A percentile compares a stretch with the other conserved stretches of the same genome.
phyloP scores from a whole-genome alignment of 2,113 vertebrate genomes.

The Hemichromis elongatus region DNA sequence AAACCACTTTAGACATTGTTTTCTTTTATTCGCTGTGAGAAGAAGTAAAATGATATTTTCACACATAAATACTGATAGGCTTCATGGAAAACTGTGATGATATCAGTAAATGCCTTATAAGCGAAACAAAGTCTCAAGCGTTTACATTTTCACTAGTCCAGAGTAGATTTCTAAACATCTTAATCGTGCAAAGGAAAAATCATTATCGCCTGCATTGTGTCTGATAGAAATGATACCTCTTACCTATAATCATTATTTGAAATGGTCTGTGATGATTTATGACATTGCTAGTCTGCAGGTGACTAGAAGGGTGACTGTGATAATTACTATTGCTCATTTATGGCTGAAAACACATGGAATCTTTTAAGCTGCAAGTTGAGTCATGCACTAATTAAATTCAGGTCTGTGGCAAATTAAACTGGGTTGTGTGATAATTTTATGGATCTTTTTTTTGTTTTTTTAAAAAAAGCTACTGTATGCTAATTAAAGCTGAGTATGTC shows the following conservation, averaged over 20 bases:
- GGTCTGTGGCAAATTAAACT: constrained; percentile 21
- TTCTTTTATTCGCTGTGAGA: neutral
- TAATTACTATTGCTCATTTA: constrained; percentile 6
- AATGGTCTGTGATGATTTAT: neutral
- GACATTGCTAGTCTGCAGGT: neutral
- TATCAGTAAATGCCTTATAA: neutral
- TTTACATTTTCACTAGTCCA: neutral
- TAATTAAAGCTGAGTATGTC: neutral
- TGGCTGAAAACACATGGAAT: constrained; percentile 10
- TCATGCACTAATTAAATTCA: constrained; percentile 23
- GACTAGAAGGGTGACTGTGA: neutral
- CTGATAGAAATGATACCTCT: neutral
- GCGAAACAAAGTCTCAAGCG: neutral
- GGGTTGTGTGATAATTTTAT: constrained; percentile 4
- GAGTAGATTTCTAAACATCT: neutral
- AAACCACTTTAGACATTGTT: neutral
- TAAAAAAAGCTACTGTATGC: neutral
- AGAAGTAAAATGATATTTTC: neutral
- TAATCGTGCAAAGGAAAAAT: neutral
- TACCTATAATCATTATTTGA: neutral
- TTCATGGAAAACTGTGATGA: neutral
- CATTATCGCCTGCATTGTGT: neutral
- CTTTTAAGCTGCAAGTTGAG: constrained; percentile 19
- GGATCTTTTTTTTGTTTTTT: neutral
- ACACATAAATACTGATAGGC: neutral